Base-by-base conservation (phyloP, 2,113 vertebrate genomes). In the Spilogale gracilis region DNA sequence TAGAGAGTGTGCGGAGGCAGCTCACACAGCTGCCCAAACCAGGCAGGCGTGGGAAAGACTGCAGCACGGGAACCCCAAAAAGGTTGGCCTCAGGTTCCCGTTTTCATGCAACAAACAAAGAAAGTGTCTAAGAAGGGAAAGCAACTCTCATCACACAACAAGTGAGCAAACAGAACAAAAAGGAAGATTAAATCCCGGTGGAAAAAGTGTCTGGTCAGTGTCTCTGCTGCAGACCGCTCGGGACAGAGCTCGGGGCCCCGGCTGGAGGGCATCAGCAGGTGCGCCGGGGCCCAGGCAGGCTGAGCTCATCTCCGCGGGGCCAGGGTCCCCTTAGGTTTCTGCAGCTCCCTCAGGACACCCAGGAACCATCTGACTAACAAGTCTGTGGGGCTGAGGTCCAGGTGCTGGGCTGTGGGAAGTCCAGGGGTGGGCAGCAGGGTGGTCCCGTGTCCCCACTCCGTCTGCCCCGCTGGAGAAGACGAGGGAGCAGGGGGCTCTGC, bases 31-130 rank as follows among this genome's bases (percentile, higher is more conserved):
- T 48, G 65, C 18, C 9, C 32, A 17, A n/a, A 32, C 78, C 43
- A 7, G 13, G 27, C 61, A 50, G 52, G 76, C 6, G 0, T 6
- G 43, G 45, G 17, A 17, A 17, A 1, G 13, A 43, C 14, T 2
- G 8, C 20, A 14, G 30, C 0, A 0, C 2, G 16, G 16, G 5
- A 20, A 0, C 48, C 16, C 6, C n/a, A 16, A 13, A 58, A 11
- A 0, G 16, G n/a, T 7, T 18, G 38, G 11, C 18, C n/a, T 32
- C 30, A 9, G 20, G 23, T 61, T 76, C 21, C 6, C 23, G 17
- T 5, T 48, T 27, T 27, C 5, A 13, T 1, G 8, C 2, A 16
- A 43, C 48, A 27, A 67, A 5, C 6, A 25, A 23, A 50, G 38
- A 60, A 60, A 20, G 43, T 43, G 3, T 1, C 1, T 18, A 6